These are phyloP conservation scores for Leptoclinus maculatus DNA, from an alignment of 2,797 vertebrate genomes.

Conservation along the genomic window DNA sequence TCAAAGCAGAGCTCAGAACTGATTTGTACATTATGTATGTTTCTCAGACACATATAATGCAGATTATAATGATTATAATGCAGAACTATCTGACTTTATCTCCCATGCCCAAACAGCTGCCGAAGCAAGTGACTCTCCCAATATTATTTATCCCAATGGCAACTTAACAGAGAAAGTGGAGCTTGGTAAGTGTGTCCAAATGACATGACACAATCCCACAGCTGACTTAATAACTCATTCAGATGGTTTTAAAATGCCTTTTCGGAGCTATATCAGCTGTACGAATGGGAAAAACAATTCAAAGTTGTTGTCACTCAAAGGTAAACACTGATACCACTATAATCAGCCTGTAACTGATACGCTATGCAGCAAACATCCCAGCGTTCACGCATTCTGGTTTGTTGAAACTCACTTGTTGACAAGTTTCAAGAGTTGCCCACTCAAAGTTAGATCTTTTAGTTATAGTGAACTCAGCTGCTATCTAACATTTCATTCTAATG, in stretches of 20 bases:
- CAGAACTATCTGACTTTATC: conserved; percentile 17
- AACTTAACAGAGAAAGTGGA: conserved; percentile 60
- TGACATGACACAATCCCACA: not conserved
- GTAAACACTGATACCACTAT: not conserved
- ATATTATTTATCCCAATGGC: conserved; percentile 40
- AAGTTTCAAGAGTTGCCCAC: not conserved
- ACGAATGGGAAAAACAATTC: not conserved
- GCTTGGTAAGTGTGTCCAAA: conserved; percentile 64
- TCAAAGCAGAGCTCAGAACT: not conserved
- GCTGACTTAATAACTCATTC: not conserved
- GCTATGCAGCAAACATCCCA: not conserved
- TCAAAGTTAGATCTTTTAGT: not conserved
- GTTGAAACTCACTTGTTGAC: not conserved
- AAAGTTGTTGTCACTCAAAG: not conserved
- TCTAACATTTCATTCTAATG: not conserved
- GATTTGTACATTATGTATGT: not conserved
- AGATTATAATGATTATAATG: not conserved
- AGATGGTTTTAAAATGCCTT: not conserved
- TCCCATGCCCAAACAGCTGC: conserved; percentile 42
- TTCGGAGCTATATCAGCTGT: not conserved
- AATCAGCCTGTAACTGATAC: not conserved
- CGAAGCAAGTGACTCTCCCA: not conserved
- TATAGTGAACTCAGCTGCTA: not conserved
- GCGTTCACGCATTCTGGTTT: not conserved
- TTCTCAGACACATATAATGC: not conserved